These are phyloP conservation scores for Sinocyclocheilus maitianheensis DNA, from an alignment of 2,113 vertebrate genomes.

Conservation along the genomic window DNA sequence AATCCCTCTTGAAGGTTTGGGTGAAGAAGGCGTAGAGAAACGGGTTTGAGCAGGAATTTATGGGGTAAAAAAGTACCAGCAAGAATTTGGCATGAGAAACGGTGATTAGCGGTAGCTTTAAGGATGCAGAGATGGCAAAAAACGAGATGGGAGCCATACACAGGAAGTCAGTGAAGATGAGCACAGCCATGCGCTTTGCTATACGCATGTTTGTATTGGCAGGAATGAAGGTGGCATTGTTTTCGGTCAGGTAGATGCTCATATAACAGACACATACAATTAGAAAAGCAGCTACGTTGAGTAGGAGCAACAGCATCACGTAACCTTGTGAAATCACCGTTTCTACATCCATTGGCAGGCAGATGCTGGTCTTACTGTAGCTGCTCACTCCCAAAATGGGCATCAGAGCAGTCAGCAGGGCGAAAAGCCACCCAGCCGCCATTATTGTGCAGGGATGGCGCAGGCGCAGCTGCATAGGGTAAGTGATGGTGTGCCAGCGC, in stretches of 20 bases:
- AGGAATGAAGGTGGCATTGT: slow-evolving; percentile 83
- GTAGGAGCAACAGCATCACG: slow-evolving; percentile 83
- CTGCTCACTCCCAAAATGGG: slow-evolving; percentile 91
- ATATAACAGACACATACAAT: slow-evolving; percentile 89
- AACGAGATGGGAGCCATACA: slow-evolving; percentile 98
- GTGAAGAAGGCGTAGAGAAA: slow-evolving; percentile 97
- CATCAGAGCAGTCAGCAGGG: slow-evolving; percentile 81
- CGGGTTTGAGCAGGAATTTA: slow-evolving; percentile 96
- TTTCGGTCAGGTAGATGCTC: slow-evolving; percentile 90
- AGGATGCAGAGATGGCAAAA: slow-evolving; percentile 93
- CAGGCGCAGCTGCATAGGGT: slow-evolving; percentile 88
- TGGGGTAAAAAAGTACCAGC: slow-evolving; percentile 94
- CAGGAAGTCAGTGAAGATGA: slow-evolving; percentile 96
- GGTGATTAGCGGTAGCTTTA: slow-evolving; percentile 92
- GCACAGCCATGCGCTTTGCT: slow-evolving; percentile 92
- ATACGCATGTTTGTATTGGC: slow-evolving; percentile 87
- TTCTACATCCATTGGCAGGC: slow-evolving; percentile 96
- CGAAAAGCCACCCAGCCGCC: slow-evolving; percentile 87
- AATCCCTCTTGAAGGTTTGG: slow-evolving; percentile 91
- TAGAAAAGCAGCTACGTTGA: slow-evolving; percentile 90
- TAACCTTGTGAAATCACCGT: slow-evolving; percentile 82
- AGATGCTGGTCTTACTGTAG: slow-evolving; percentile 96
- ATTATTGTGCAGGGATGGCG: slow-evolving; percentile 85
- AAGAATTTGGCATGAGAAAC: slow-evolving; percentile 93
- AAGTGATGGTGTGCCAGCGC: slow-evolving; percentile 96